Evolutionary conservation across 2,797 vertebrate genomes (phyloP).

Genomic region (Macropodus opercularis): DNA sequence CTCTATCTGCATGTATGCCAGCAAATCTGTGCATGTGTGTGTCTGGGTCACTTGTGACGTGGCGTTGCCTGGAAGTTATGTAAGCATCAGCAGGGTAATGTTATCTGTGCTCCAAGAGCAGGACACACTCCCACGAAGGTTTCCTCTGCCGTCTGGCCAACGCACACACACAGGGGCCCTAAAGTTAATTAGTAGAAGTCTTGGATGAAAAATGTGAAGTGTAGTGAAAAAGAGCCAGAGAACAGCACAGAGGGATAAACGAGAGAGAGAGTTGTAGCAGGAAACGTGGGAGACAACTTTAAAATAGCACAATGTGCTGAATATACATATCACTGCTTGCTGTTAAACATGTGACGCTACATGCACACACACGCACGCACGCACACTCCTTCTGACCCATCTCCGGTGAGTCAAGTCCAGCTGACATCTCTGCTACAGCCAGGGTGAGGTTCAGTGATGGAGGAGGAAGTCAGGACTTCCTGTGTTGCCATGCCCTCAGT

Average conservation of each 20-base stretch:
- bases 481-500: constrained; percentile 58
- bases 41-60: constrained; percentile 70
- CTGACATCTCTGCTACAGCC: constrained; percentile 49
- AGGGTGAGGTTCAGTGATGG: constrained; percentile 52
- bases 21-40: constrained; percentile 15
- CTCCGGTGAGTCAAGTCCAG: constrained; percentile 56
- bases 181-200: constrained; percentile 4
- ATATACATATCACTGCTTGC: constrained; percentile 27
- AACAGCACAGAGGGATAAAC: neutral
- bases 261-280: constrained; percentile 23
- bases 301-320: constrained; percentile 46
- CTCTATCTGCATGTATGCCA: constrained; percentile 25
- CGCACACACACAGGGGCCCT: constrained; percentile 28
- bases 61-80: constrained; percentile 77
- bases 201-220: constrained; percentile 10
- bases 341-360: constrained; percentile 32
- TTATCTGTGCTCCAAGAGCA: constrained; percentile 74
- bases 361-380: neutral
- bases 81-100: constrained; percentile 74
- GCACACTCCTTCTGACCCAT: constrained; percentile 18
- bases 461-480: constrained; percentile 66
- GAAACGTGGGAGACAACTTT: constrained; percentile 58
- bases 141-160: constrained; percentile 62
- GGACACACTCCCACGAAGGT: constrained; percentile 67
- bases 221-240: constrained; percentile 9